Evolutionary conservation across 2,888 invertebrate species (phyloP), one percentile per base, ranked within the genome.

Genomic region (Catocala sponsa): DNA sequence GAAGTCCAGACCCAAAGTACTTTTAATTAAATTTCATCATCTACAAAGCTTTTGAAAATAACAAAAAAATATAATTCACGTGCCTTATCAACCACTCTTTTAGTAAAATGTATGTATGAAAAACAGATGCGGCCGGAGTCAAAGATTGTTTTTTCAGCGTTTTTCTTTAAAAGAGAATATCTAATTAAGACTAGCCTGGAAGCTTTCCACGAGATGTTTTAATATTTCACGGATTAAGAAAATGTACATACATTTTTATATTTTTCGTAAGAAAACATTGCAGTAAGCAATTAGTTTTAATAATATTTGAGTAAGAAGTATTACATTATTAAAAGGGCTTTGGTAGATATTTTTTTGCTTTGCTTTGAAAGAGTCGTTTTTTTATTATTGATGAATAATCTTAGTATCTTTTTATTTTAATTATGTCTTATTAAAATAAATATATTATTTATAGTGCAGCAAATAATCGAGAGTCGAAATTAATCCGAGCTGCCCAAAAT

Each of bases 201-300:
- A 74, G 57, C 55, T 67, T 59, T 59, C 47, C 63, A 52, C 72
- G 44, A 50, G 52, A 47, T 50, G 57, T 13, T 63, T 69, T 69
- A 50, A 62, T 59, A 60, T 63, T 74, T 63, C 35, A 48, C 38
- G 47, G 47, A 42, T 44, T 56, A 48, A 56, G 44, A 57, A 49
- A 44, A 54, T 49, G 12, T 46, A 25, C 10, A 25, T 25, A 25
- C 25, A 4, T 57, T 35, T 13, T 11, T 25, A n/a, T 12, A 35
- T 32, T 9, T 50, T 50, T 50, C 32, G 15, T 13, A 25, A 47
- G 49, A 56, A 52, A 53, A 48, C 42, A 53, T 48, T 41, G 42
- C 11, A 48, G 41, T 41, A 42, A 13, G 52, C 42, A 48, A 53
- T 53, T 53, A 47, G 13, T 41, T 52, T 47, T 47, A 44, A 42